phyloP scores from a whole-genome alignment of 2,888 invertebrate genomes.

The Agrochola circellaris region DNA sequence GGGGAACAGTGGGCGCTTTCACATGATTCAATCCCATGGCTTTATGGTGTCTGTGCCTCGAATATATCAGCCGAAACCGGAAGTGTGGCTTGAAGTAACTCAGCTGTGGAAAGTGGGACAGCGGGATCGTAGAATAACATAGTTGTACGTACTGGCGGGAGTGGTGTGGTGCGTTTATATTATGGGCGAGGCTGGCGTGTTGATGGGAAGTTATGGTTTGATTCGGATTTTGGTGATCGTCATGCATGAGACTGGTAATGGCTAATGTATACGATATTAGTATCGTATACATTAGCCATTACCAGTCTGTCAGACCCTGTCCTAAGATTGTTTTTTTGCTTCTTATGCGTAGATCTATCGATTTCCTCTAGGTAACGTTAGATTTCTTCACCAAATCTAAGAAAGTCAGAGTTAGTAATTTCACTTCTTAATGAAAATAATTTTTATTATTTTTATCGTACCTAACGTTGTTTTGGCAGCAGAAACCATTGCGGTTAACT shows the following conservation, averaged over 20 bases:
- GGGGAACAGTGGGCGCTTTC: constrained; percentile 71
- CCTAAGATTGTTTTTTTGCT: background rate
- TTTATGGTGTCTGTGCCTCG: constrained; percentile 51
- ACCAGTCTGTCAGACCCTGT: too few species aligned
- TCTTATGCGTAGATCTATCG: background rate
- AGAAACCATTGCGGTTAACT: background rate
- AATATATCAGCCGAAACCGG: constrained; percentile 65
- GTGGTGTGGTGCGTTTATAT: constrained; percentile 22
- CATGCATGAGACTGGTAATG: background rate
- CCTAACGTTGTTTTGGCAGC: background rate
- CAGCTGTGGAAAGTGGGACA: constrained; percentile 73
- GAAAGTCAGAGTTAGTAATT: background rate
- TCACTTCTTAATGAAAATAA: background rate
- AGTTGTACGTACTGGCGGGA: constrained; percentile 29
- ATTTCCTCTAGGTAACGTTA: background rate
- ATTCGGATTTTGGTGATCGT: background rate
- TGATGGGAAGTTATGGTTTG: background rate
- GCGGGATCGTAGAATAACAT: constrained; percentile 51
- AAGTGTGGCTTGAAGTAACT: constrained; percentile 62
- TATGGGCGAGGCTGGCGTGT: constrained; percentile 6
- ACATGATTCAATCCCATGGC: constrained; percentile 66
- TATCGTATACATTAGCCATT: too few species aligned
- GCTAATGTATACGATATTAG: background rate
- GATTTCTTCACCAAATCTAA: background rate
- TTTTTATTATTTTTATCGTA: background rate